phyloP scores from a whole-genome alignment of 2,888 invertebrate genomes.

The Xestia xanthographa region DNA sequence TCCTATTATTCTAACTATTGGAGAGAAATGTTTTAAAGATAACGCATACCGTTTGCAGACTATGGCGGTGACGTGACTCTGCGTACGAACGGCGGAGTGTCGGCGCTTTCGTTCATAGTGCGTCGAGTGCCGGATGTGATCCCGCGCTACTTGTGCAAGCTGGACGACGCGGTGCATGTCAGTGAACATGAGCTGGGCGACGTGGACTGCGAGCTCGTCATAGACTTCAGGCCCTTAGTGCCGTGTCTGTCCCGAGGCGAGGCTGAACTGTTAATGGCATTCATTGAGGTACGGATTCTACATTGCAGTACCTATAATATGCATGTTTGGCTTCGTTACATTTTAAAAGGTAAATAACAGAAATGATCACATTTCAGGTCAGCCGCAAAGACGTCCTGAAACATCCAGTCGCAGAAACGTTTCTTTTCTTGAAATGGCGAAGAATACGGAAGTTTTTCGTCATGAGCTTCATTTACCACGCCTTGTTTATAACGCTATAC shows the following conservation, averaged over 20 bases:
- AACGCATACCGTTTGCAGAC: constrained; percentile 80
- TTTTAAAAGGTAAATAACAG: constrained; percentile 1
- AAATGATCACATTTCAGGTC: constrained; percentile 83
- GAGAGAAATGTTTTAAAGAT: constrained; percentile 30
- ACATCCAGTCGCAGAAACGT: constrained; percentile 96
- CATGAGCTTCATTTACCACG: constrained; percentile 94
- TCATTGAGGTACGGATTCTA: constrained; percentile 90
- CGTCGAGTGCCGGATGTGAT: constrained; percentile 96
- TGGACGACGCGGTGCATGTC: constrained; percentile 94
- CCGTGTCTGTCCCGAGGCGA: constrained; percentile 92
- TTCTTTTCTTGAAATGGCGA: constrained; percentile 95
- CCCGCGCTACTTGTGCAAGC: constrained; percentile 92
- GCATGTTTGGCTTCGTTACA: neutral
- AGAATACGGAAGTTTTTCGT: constrained; percentile 95
- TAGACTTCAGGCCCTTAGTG: constrained; percentile 91
- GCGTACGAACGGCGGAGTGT: constrained; percentile 95
- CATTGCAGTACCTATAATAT: neutral
- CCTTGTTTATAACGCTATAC: constrained; percentile 93
- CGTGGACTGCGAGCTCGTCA: constrained; percentile 95
- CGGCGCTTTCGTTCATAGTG: constrained; percentile 95
- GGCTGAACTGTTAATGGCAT: constrained; percentile 92
- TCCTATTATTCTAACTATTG: constrained; percentile 33
- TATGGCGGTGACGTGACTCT: constrained; percentile 95
- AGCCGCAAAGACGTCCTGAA: constrained; percentile 95
- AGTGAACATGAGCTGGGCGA: constrained; percentile 96